Percentiles rank a stretch among this genome's conserved stretches.
These are phyloP conservation scores for Peromyscus eremicus DNA, from an alignment of 2,797 vertebrate species.

Conservation along the genomic window DNA sequence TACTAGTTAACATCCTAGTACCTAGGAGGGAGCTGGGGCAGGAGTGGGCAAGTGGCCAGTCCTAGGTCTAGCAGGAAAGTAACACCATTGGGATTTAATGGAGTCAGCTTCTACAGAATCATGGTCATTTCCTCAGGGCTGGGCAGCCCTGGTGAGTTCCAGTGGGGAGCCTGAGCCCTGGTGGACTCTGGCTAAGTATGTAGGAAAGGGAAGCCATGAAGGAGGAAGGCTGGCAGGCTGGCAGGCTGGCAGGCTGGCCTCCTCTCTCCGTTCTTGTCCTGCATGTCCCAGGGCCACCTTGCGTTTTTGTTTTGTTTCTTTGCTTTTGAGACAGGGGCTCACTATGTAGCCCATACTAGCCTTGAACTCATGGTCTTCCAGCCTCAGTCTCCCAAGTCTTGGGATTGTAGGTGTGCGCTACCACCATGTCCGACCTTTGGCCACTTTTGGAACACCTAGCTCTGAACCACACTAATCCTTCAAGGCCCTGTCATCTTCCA, in stretches of 20 bases:
- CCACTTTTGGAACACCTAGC: neutral
- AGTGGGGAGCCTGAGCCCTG: neutral
- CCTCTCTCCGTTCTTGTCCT: neutral
- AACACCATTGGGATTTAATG: accelerated
- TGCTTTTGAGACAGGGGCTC: neutral
- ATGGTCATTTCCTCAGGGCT: neutral
- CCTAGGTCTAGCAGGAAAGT: neutral
- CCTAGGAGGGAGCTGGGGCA: accelerated
- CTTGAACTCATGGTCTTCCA: neutral
- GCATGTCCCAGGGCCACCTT: neutral
- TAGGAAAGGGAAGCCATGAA: neutral
- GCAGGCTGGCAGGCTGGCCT: neutral
- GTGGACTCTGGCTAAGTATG: neutral
- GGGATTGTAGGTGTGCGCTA: neutral
- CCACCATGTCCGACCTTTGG: too few relatives aligned
- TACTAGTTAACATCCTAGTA: neutral
- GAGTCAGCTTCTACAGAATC: neutral
- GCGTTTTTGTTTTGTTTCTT: neutral
- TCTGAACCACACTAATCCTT: neutral
- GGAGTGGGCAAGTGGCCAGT: neutral
- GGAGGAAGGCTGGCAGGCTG: neutral
- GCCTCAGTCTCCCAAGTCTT: neutral
- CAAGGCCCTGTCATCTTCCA: neutral
- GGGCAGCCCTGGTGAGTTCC: neutral
- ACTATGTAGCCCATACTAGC: neutral